phyloP scores from a whole-genome alignment of 2,888 invertebrate genomes.

The Volucella bombylans region DNA sequence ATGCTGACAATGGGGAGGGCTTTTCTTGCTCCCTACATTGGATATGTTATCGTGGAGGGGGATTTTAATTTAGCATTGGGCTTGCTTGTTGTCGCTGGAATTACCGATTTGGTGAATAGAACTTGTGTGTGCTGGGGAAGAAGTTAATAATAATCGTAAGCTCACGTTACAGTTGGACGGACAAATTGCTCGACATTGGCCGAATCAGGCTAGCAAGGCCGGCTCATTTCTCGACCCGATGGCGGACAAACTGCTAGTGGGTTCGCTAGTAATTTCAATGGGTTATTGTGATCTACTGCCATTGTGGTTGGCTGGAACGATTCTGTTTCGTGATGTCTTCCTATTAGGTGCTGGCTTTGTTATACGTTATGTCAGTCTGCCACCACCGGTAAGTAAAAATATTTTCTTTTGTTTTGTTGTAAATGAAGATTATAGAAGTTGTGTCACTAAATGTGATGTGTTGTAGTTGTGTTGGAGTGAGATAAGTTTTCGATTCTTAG shows the following conservation, averaged over 20 bases:
- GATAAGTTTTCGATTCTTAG: too few relatives aligned
- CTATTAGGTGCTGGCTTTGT: slow-evolving; percentile 93
- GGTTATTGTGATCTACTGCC: slow-evolving; percentile 94
- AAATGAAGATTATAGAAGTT: slow-evolving; percentile 2
- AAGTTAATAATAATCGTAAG: slow-evolving; percentile 25
- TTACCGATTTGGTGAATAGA: slow-evolving; percentile 92
- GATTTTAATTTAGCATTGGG: slow-evolving; percentile 91
- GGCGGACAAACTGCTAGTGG: slow-evolving; percentile 97
- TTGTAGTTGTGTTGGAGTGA: too few relatives aligned
- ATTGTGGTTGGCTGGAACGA: slow-evolving; percentile 89
- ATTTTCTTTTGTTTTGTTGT: background rate
- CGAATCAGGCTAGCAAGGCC: slow-evolving; percentile 94
- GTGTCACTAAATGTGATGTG: slow-evolving; percentile 5
- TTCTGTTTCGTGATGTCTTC: slow-evolving; percentile 91
- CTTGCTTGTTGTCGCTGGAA: slow-evolving; percentile 92
- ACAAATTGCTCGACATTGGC: slow-evolving; percentile 96
- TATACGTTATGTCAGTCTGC: slow-evolving; percentile 94
- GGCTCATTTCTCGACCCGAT: slow-evolving; percentile 98
- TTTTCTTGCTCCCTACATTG: slow-evolving; percentile 92
- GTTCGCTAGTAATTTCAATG: slow-evolving; percentile 92
- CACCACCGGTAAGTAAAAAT: slow-evolving; percentile 89
- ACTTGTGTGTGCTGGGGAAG: background rate
- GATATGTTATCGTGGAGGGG: slow-evolving; percentile 92
- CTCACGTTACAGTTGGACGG: slow-evolving; percentile 90
- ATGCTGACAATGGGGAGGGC: slow-evolving; percentile 93